Conservation (phyloP, 2,113 vertebrate genomes). For the Tragelaphus buxtoni region DNA sequence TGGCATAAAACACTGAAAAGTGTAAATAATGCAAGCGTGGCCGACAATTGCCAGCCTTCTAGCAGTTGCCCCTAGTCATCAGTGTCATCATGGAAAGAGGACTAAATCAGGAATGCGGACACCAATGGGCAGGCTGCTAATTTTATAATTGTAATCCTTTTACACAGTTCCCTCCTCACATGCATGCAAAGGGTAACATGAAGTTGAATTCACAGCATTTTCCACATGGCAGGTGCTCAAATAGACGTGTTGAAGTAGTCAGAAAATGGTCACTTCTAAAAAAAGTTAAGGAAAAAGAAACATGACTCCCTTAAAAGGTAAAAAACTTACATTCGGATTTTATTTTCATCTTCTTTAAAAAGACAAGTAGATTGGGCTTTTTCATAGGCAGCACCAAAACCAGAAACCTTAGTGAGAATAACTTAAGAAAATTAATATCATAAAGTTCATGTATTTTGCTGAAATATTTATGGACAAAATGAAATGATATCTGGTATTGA, state of each 20-base stretch:
- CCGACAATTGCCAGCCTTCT: neutral
- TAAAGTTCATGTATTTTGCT: conserved; percentile 9
- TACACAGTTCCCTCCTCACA: neutral
- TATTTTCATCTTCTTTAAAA: neutral
- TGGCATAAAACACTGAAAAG: neutral
- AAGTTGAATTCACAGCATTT: neutral
- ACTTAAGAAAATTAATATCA: neutral
- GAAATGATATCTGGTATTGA: neutral
- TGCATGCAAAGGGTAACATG: neutral
- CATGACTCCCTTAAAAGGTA: neutral
- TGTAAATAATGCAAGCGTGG: neutral
- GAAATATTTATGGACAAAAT: conserved; percentile 29
- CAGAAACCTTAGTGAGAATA: neutral
- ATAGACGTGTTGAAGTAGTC: neutral
- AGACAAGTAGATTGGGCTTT: neutral
- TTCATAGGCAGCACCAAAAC: neutral
- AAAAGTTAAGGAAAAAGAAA: neutral
- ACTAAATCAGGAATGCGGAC: neutral
- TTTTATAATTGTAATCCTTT: neutral
- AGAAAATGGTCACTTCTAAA: neutral
- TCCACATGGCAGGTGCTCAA: neutral
- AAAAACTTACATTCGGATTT: neutral
- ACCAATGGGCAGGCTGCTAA: neutral
- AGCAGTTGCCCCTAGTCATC: neutral
- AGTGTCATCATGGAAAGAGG: conserved; percentile 26